These are phyloP conservation scores for Condylura cristata DNA, from an alignment of 2,113 vertebrate species.

Conservation along the genomic window DNA sequence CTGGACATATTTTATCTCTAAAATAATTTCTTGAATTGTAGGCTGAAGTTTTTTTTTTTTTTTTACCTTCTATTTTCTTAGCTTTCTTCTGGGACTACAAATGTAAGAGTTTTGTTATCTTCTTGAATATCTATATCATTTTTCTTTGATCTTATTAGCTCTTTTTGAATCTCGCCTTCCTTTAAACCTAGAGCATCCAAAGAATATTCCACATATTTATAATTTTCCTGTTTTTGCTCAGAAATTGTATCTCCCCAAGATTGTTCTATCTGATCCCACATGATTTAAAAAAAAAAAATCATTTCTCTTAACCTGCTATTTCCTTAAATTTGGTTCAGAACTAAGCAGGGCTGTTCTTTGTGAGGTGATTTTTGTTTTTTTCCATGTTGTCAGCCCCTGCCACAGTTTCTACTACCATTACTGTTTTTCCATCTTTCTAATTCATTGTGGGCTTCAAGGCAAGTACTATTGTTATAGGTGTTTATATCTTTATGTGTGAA, in stretches of 20 bases:
- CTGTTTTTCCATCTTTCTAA: background rate
- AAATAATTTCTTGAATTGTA: background rate
- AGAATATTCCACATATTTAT: background rate
- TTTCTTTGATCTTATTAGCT: background rate
- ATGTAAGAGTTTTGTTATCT: background rate
- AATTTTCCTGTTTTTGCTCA: background rate
- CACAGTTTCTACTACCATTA: background rate
- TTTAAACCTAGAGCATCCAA: background rate
- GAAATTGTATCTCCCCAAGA: background rate
- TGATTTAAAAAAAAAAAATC: background rate
- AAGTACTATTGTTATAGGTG: background rate
- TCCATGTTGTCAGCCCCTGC: background rate
- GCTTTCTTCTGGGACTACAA: background rate
- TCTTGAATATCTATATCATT: background rate
- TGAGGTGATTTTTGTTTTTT: background rate
- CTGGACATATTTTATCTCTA: background rate
- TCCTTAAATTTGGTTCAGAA: background rate
- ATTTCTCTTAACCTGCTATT: background rate
- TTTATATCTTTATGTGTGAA: background rate
- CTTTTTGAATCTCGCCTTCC: background rate
- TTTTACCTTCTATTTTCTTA: background rate
- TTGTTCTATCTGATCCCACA: background rate
- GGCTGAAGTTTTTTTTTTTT: background rate
- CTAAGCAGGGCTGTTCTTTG: background rate
- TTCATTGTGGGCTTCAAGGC: background rate